Evolutionary conservation across 1,140 invertebrate genomes (phyloP).

Genomic region (Dinoponera quadriceps): DNA sequence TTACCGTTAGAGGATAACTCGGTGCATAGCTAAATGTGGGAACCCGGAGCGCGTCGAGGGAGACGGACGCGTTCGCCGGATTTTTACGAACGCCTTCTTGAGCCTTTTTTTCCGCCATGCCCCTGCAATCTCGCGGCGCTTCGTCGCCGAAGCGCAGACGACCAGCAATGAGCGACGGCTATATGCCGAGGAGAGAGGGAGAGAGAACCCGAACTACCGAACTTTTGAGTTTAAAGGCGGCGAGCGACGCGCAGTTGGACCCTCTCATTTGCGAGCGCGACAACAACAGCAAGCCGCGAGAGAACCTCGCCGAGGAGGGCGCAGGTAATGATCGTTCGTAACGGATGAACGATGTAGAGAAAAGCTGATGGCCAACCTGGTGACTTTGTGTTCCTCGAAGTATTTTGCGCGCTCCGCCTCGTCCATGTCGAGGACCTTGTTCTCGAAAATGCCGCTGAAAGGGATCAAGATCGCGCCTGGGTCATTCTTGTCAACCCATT

Average conservation of each 20-base stretch:
- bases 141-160: constrained; percentile 4
- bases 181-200: background rate
- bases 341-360: background rate
- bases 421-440: constrained; percentile 95
- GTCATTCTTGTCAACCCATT: constrained; percentile 99
- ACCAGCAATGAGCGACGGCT: constrained; percentile 3
- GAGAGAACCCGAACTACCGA: background rate
- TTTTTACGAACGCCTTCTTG: constrained; percentile 61
- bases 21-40: constrained; percentile 78
- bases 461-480: constrained; percentile 96
- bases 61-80: constrained; percentile 21
- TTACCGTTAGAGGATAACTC: constrained; percentile 78
- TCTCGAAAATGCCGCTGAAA: constrained; percentile 97
- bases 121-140: constrained; percentile 44
- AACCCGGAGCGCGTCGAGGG: constrained; percentile 64
- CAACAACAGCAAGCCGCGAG: background rate
- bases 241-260: background rate
- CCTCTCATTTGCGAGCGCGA: constrained; percentile 64
- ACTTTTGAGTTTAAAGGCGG: constrained; percentile 24
- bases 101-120: background rate
- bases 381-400: constrained; percentile 92
- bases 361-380: constrained; percentile 88
- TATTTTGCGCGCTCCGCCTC: constrained; percentile 91
- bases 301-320: constrained; percentile 22
- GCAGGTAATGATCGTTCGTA: constrained; percentile 48